phyloP scores from a whole-genome alignment of 2,888 invertebrate genomes.

The Erebia palarica region DNA sequence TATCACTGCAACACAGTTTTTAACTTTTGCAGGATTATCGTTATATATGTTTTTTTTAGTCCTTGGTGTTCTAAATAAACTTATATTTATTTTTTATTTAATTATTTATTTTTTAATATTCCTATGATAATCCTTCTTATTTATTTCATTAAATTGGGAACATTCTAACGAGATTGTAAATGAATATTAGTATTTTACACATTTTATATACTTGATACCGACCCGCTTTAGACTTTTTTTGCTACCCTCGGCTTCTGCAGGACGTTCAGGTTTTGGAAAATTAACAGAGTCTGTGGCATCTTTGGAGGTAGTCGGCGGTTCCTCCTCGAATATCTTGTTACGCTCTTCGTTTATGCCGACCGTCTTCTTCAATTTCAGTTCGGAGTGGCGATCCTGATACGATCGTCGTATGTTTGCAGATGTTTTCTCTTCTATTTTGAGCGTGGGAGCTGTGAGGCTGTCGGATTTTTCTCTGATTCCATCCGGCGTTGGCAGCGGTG shows the following conservation, averaged over 20 bases:
- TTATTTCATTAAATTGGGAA: too few relatives aligned
- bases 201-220: constrained; percentile 41
- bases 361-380: constrained; percentile 50
- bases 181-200: neutral
- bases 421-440: constrained; percentile 48
- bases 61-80: too few relatives aligned
- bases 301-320: constrained; percentile 37
- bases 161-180: too few relatives aligned
- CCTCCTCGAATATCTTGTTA: constrained; percentile 53
- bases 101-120: too few relatives aligned
- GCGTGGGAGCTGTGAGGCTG: constrained; percentile 42
- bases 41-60: too few relatives aligned
- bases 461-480: constrained; percentile 54
- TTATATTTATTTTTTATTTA: too few relatives aligned
- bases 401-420: constrained; percentile 34
- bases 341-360: constrained; percentile 61
- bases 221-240: constrained; percentile 73
- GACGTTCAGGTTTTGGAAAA: constrained; percentile 28
- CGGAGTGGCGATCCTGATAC: constrained; percentile 40
- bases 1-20: too few relatives aligned
- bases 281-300: constrained; percentile 42
- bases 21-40: too few relatives aligned
- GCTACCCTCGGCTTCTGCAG: constrained; percentile 35
- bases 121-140: too few relatives aligned
- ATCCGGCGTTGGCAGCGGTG: constrained; percentile 61